Conservation (phyloP, 2,888 invertebrate species). For the Scaptomyza tumidula region DNA sequence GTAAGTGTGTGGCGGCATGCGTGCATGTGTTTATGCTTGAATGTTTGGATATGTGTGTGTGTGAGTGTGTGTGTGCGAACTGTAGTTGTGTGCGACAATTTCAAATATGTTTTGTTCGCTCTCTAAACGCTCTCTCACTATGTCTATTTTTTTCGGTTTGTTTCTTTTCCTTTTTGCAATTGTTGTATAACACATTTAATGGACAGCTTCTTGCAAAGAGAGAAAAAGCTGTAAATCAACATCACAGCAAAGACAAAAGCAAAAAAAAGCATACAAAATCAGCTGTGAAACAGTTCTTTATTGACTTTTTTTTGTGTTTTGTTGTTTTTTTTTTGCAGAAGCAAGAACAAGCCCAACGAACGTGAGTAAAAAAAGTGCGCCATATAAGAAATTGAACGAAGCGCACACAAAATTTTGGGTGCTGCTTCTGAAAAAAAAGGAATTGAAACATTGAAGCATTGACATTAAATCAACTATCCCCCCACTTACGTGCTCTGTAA, state of each 20-base stretch:
- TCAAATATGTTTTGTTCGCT: conserved; percentile 20
- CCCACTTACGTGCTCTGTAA: conserved; percentile 70
- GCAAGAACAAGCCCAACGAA: conserved; percentile 10
- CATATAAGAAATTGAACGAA: neutral
- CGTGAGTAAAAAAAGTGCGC: conserved; percentile 19
- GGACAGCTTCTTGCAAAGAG: conserved; percentile 47
- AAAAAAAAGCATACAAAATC: conserved; percentile 21
- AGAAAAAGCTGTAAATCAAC: conserved; percentile 49
- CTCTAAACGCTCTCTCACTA: conserved; percentile 24
- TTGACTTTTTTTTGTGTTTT: neutral
- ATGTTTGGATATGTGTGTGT: conserved; percentile 8
- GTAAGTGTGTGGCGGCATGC: conserved; percentile 32
- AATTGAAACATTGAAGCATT: conserved; percentile 14
- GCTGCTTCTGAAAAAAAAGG: conserved; percentile 10
- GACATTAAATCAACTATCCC: neutral
- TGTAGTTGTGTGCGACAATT: conserved; percentile 24
- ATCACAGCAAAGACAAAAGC: conserved; percentile 15
- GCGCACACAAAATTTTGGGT: neutral
- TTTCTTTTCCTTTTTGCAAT: conserved; percentile 42
- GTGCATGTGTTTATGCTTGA: conserved; percentile 5
- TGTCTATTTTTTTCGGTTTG: conserved; percentile 13
- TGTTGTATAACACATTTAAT: conserved; percentile 67
- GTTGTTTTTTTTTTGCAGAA: neutral
- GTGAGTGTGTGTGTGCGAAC: conserved; percentile 23
- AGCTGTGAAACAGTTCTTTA: conserved; percentile 36